A percentile compares a stretch with the other conserved stretches of the same genome.
Conservation (phyloP, 2,113 vertebrate genomes). For the Nipponia nippon region DNA sequence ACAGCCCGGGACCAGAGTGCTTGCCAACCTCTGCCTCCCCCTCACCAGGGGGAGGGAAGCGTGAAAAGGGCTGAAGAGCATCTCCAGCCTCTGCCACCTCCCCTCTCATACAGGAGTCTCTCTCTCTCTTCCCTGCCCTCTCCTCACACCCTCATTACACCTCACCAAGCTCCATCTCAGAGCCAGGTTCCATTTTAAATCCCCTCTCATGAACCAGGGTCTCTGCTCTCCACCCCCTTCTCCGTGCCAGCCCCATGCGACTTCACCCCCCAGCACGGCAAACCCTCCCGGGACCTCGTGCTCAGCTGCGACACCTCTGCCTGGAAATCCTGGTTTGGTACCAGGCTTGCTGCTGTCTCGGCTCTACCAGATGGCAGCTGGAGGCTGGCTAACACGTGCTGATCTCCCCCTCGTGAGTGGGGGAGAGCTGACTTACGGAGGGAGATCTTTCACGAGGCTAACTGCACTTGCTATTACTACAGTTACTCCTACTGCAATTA, state of each 20-base stretch:
- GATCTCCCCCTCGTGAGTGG: accelerated
- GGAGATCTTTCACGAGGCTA: neutral
- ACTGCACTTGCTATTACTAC: neutral
- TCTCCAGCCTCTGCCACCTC: neutral
- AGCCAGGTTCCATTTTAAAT: neutral
- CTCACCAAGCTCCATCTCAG: accelerated
- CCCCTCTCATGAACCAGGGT: neutral
- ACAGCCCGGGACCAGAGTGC: accelerated
- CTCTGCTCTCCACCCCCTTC: accelerated
- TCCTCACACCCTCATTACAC: too few relatives aligned
- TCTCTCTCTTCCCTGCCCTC: too few relatives aligned
- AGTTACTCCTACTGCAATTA: neutral
- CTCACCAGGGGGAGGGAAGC: accelerated
- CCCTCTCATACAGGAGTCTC: too few relatives aligned
- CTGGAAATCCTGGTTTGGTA: accelerated
- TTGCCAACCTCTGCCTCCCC: neutral
- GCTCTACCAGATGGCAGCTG: neutral
- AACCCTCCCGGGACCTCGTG: neutral
- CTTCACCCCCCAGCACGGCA: neutral
- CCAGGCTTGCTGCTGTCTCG: accelerated
- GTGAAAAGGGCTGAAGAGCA: too few relatives aligned
- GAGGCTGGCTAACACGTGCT: accelerated
- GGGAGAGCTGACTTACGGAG: neutral
- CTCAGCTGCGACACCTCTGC: neutral
- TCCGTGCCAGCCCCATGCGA: accelerated